These are phyloP conservation scores for Platyscapa corneri DNA, from an alignment of 1,140 invertebrate species.

Conservation along the genomic window DNA sequence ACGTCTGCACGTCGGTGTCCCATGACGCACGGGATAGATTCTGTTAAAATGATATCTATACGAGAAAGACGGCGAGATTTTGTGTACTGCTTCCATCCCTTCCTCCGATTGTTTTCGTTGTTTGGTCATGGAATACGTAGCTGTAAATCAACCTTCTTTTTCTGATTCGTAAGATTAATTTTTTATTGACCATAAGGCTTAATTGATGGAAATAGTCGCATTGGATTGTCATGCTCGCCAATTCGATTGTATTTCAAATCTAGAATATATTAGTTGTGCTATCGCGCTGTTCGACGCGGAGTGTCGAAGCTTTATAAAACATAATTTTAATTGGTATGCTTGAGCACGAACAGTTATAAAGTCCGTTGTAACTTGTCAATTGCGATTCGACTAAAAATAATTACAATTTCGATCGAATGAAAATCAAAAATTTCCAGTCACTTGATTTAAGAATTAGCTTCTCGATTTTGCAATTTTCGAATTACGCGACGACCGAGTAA, in stretches of 20 bases:
- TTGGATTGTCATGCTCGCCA: neutral
- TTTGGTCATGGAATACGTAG: neutral
- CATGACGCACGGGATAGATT: slow-evolving; percentile 64
- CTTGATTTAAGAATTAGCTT: too few relatives aligned
- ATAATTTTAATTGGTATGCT: neutral
- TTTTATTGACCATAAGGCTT: neutral
- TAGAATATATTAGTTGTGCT: neutral
- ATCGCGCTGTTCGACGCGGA: too few relatives aligned
- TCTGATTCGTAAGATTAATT: neutral
- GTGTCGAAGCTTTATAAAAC: neutral
- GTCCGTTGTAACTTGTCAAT: neutral
- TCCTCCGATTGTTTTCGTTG: too few relatives aligned
- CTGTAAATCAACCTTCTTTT: neutral
- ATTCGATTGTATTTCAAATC: neutral
- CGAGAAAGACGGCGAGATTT: slow-evolving; percentile 33
- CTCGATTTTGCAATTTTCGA: too few relatives aligned
- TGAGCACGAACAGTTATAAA: neutral
- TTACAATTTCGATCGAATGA: too few relatives aligned
- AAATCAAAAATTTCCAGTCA: too few relatives aligned
- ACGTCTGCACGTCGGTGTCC: slow-evolving; percentile 51
- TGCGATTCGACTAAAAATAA: neutral
- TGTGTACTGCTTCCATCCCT: slow-evolving; percentile 27
- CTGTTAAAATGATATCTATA: slow-evolving; percentile 67
- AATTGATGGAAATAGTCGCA: neutral
- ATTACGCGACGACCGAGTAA: too few relatives aligned